Base-by-base conservation (phyloP, 2,797 vertebrate genomes). In the Hemitrygon akajei region DNA sequence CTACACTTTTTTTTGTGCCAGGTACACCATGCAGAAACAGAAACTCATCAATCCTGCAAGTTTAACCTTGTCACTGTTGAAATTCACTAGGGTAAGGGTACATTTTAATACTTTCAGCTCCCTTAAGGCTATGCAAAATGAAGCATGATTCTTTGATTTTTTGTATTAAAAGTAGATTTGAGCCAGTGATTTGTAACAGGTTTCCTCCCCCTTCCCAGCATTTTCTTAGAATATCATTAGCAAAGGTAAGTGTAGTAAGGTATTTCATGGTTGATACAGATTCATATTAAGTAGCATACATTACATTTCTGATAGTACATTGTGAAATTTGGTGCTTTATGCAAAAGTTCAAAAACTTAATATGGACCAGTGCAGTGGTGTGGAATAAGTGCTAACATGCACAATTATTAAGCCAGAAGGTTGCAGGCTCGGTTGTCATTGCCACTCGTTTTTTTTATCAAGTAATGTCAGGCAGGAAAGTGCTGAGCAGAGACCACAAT, bases 191-290 rank as follows among this genome's bases (percentile, higher is more conserved):
- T 7, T 86, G 94, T 93, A 93, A n/a, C 69, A 27, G 1, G 91
- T 58, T 93, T 76, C 91, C 91, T 56, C 71, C 95, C 95, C 96
- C 96, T 97, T 97, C 97, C 97, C 95, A 96, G 96, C 96, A 96
- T 93, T 93, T 75, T 93, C 71, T 93, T 75, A 56, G 91, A 93
- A 93, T 76, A 93, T 92, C 91, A 92, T 76, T 75, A 76, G 37
- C 40, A 56, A 27, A 93, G 91, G 91, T 93, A 93, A 76, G 71
- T 93, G 91, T 56, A 56, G 71, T 34, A 93, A 75, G 91, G 37
- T 93, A 93, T n/a, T 56, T 18, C 73, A 58, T 93, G 91, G 40
- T 93, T 56, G 91, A 93, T 93, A 73, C 71, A 93, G 69, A 93
- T 76, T 93, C 71, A 93, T 76, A 76, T 93, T 75, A 93, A 56